Evolutionary conservation across 1,140 invertebrate species (phyloP).

Genomic region (Pteromalus puparum): DNA sequence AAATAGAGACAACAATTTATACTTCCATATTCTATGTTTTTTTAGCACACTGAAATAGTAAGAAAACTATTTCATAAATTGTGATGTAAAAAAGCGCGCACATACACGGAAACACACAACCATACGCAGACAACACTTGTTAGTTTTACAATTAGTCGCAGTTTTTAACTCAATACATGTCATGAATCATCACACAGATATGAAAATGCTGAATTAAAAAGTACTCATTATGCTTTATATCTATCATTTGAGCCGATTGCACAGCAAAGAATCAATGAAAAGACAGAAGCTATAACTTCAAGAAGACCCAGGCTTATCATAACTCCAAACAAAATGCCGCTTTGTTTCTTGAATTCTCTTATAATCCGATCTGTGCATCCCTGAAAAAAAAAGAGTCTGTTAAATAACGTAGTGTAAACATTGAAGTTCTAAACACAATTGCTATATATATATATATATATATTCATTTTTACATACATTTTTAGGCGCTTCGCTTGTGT

Average conservation of each 20-base stretch:
- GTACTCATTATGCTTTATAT: conserved; percentile 81
- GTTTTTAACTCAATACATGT: not conserved
- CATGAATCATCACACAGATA: not conserved
- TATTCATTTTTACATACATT: no score
- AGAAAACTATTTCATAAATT: no score
- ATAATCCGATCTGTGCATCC: conserved; percentile 85
- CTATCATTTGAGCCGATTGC: conserved; percentile 81
- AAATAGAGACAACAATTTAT: no score
- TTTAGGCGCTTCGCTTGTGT: no score
- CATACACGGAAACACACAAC: no score
- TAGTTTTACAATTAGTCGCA: not conserved
- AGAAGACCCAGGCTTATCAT: conserved; percentile 80
- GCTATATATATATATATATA: no score
- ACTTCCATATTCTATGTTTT: no score
- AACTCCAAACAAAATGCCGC: conserved; percentile 80
- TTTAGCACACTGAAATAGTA: no score
- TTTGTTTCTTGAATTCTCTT: conserved; percentile 78
- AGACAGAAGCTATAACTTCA: conserved; percentile 85
- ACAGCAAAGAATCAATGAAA: conserved; percentile 87
- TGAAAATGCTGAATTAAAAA: not conserved
- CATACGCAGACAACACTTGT: no score
- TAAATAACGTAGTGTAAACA: conserved; percentile 29
- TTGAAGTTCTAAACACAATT: no score
- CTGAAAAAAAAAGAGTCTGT: conserved; percentile 70
- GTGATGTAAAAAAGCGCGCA: no score